A percentile compares a stretch with the other conserved stretches of the same genome.
phyloP scores from a whole-genome alignment of 2,888 invertebrate species.

The Dicycla oo region DNA sequence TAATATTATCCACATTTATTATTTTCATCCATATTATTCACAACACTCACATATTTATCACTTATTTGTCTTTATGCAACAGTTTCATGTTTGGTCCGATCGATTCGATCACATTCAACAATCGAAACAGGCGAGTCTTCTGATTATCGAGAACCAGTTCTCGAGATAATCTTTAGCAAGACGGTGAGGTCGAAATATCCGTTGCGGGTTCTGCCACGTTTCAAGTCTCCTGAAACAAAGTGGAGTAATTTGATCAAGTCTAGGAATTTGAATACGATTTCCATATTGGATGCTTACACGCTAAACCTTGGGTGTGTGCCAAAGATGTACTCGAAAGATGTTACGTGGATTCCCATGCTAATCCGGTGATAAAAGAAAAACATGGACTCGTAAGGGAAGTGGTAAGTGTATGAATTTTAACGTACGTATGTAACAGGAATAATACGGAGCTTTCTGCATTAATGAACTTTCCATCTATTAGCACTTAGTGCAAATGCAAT shows the following conservation, averaged over 20 bases:
- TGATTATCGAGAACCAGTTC: conserved; percentile 51
- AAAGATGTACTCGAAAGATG: conserved; percentile 60
- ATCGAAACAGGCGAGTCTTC: conserved; percentile 39
- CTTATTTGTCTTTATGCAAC: conserved; percentile 44
- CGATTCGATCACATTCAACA: conserved; percentile 30
- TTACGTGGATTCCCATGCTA: conserved; percentile 56
- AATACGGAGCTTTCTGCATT: neutral
- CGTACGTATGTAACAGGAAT: neutral
- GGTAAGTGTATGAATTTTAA: conserved; percentile 42
- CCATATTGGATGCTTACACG: conserved; percentile 67
- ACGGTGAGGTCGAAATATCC: conserved; percentile 55
- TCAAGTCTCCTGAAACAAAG: conserved; percentile 73
- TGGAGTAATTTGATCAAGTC: conserved; percentile 69
- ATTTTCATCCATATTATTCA: conserved; percentile 42
- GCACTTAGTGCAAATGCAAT: conserved; percentile 2
- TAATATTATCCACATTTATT: conserved; percentile 53
- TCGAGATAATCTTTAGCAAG: conserved; percentile 54
- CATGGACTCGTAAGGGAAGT: conserved; percentile 32
- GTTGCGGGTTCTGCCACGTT: conserved; percentile 62
- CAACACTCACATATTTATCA: conserved; percentile 57
- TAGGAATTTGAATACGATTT: conserved; percentile 71
- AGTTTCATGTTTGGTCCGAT: conserved; percentile 52
- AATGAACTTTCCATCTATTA: conserved; percentile 3
- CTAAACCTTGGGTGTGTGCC: conserved; percentile 64
- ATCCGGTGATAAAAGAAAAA: conserved; percentile 56